Evolutionary conservation across 1,140 invertebrate genomes (phyloP), one percentile per base, ranked within the genome.

Genomic region (Piezodorus guildinii): DNA sequence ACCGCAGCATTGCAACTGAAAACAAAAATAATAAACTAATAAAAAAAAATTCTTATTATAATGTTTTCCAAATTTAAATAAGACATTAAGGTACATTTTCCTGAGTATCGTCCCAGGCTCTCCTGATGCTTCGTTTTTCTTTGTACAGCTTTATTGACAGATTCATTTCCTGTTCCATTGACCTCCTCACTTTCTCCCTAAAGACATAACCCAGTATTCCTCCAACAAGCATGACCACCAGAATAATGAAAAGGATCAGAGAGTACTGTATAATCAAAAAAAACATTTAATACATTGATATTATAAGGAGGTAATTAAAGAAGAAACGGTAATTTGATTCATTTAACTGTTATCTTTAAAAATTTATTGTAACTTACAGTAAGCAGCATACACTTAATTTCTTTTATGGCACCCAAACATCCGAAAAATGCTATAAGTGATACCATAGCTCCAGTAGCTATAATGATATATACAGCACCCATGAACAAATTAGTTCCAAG

Each of bases 191-290:
- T 72, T 90, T 85, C 67, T 85, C 85, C 56, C 87, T 80, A 75
- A 93, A 94, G 39, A 94, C 88, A 71, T 91, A 94, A 25, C 88
- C 88, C 44, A 95, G 77, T 61, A 94, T 88, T 17, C 91, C 91
- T 21, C 90, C 91, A 68, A 94, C 85, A 65, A 94, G 74, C 81
- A 94, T 86, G 60, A 86, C 86, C 62, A 94, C 86, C 73, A 93
- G 92, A 62, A 94, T 83, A 64, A 92, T 77, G 69, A 93, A 85
- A 25, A 94, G 79, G 17, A 91, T 78, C 69, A 93, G 87, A 74
- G 91, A 91, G 74, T 94, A 94, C 88, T 93, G 78, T 25, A 83
- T 19, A 49, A 19, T 19, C 17, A 19, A 49, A 49, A n/a, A 49
- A 3, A 49, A n/a, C n/a, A 49, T 46, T 46, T 46, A 46, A 46